These are phyloP conservation scores for Zaprionus vittiger DNA, from an alignment of 1,140 invertebrate species.

Conservation along the genomic window DNA sequence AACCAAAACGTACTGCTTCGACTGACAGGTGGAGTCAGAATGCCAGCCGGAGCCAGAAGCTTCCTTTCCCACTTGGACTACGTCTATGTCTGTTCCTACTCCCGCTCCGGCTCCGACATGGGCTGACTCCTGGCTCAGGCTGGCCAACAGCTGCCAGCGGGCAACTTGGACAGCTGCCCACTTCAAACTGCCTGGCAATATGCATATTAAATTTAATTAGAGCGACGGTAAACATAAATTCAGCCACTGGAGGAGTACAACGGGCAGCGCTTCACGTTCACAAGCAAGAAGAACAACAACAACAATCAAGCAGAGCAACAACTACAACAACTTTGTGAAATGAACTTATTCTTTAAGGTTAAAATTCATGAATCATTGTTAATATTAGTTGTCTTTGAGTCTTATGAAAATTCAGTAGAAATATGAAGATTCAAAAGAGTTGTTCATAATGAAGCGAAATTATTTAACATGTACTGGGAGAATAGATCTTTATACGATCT, in stretches of 20 bases:
- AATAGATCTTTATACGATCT: background rate
- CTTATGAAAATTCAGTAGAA: background rate
- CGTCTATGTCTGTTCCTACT: background rate
- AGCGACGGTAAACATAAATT: slow-evolving; percentile 75
- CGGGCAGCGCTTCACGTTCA: background rate
- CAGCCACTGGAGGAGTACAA: slow-evolving; percentile 55
- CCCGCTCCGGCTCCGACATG: background rate
- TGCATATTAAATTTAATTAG: slow-evolving; percentile 83
- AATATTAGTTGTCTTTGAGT: background rate
- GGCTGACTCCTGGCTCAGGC: background rate
- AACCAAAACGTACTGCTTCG: slow-evolving; percentile 14
- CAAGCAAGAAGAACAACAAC: slow-evolving; percentile 16
- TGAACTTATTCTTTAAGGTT: slow-evolving; percentile 5
- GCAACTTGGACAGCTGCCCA: slow-evolving; percentile 47
- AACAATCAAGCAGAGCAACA: slow-evolving; percentile 7
- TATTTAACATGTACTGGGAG: background rate
- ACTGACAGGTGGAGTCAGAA: slow-evolving; percentile 8
- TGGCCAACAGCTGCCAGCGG: slow-evolving; percentile 23
- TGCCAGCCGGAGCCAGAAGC: background rate
- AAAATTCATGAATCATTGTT: slow-evolving; percentile 25
- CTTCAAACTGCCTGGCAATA: slow-evolving; percentile 73
- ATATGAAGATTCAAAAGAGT: background rate
- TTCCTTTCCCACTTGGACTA: background rate
- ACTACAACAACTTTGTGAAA: slow-evolving; percentile 13
- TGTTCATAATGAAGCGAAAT: background rate